Evolutionary conservation across 1,140 invertebrate genomes (phyloP).

Genomic region (Ceratina australensis): DNA sequence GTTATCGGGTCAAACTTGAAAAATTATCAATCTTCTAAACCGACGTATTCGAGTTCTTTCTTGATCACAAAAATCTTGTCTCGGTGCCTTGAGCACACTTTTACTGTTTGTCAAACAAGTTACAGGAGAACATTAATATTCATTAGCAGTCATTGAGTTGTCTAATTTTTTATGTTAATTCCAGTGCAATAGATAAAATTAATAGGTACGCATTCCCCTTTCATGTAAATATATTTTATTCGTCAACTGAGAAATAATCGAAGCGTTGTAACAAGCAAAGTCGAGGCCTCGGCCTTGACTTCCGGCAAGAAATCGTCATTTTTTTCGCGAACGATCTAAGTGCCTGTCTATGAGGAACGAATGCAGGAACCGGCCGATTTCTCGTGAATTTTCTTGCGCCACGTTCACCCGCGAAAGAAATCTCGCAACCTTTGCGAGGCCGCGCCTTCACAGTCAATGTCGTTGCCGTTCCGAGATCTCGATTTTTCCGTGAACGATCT

Average conservation of each 20-base stretch:
- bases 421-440: conserved; percentile 11
- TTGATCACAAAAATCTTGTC: too few species aligned
- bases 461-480: background rate
- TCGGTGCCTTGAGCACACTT: too few species aligned
- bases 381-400: conserved; percentile 42
- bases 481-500: background rate
- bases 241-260: background rate
- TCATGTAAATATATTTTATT: background rate
- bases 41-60: too few species aligned
- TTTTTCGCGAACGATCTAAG: conserved; percentile 23
- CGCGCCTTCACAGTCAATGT: conserved; percentile 1
- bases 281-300: conserved; percentile 57
- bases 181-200: too few species aligned
- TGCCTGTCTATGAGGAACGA: too few species aligned
- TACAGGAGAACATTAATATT: too few species aligned
- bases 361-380: conserved; percentile 42
- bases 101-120: too few species aligned
- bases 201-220: too few species aligned
- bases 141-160: too few species aligned
- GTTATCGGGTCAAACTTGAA: conserved; percentile 18
- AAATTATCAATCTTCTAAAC: too few species aligned
- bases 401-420: conserved; percentile 23
- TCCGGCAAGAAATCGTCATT: conserved; percentile 49
- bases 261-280: conserved; percentile 54
- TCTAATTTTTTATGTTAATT: too few species aligned